phyloP scores from a whole-genome alignment of 2,113 vertebrate species.

The Phylloscopus trochiloides region DNA sequence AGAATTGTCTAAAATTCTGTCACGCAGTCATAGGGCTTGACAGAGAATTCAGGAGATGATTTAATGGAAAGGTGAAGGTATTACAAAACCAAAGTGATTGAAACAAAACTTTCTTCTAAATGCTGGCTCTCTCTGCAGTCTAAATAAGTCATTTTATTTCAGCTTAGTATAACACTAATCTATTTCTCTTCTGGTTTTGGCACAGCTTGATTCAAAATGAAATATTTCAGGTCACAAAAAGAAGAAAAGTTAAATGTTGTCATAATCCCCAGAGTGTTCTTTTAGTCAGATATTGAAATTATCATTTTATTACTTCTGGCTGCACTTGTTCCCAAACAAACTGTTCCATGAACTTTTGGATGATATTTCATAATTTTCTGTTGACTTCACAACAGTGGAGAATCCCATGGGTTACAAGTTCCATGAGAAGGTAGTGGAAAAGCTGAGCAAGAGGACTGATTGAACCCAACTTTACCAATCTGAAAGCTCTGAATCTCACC shows the following conservation, averaged over 20 bases:
- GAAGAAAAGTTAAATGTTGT: background rate
- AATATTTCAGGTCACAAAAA: background rate
- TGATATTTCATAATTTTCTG: background rate
- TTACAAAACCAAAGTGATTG: background rate
- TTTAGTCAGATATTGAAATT: background rate
- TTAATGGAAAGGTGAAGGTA: background rate
- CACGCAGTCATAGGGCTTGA: background rate
- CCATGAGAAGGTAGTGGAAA: background rate
- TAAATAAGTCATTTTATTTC: background rate
- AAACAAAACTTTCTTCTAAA: background rate
- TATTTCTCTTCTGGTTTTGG: background rate
- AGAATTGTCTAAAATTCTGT: background rate
- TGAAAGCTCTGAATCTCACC: background rate
- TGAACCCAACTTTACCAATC: background rate
- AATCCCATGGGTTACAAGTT: background rate
- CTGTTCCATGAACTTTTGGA: constrained; percentile 7
- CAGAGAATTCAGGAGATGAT: background rate
- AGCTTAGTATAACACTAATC: background rate
- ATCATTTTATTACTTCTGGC: background rate
- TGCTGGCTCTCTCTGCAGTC: background rate
- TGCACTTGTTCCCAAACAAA: background rate
- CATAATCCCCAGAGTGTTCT: background rate
- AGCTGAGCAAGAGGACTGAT: background rate
- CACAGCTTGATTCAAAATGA: background rate
- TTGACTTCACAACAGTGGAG: background rate